These are phyloP conservation scores for Chiloscyllium punctatum DNA, from an alignment of 2,797 vertebrate species.

Conservation along the genomic window DNA sequence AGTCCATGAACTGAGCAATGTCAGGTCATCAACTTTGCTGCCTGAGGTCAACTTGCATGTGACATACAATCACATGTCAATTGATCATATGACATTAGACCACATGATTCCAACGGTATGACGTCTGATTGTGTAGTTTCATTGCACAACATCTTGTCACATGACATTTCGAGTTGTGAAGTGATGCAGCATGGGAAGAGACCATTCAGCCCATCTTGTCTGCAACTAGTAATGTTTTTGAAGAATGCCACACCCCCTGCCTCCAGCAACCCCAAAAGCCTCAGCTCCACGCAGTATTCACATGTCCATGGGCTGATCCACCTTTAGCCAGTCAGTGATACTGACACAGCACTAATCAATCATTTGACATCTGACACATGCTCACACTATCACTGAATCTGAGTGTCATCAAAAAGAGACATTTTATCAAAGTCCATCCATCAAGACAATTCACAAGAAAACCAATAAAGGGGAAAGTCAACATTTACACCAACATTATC, in stretches of 20 bases:
- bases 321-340: background rate
- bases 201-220: too few relatives aligned
- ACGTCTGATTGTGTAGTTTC: background rate
- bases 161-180: too few relatives aligned
- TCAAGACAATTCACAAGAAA: too few relatives aligned
- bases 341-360: background rate
- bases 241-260: background rate
- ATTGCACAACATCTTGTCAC: background rate
- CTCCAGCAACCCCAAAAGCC: background rate
- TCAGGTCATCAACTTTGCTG: background rate
- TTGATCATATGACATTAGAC: background rate
- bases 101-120: background rate
- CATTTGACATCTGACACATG: background rate
- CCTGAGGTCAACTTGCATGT: too few relatives aligned
- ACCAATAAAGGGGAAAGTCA: too few relatives aligned
- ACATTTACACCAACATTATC: too few relatives aligned
- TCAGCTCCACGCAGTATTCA: background rate
- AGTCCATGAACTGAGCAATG: background rate
- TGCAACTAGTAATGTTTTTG: background rate
- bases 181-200: too few relatives aligned
- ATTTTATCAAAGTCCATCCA: too few relatives aligned
- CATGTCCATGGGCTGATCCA: background rate
- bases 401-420: too few relatives aligned
- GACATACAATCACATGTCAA: too few relatives aligned
- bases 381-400: background rate